Conservation (phyloP, 2,113 vertebrate species). For the Trichechus manatus region DNA sequence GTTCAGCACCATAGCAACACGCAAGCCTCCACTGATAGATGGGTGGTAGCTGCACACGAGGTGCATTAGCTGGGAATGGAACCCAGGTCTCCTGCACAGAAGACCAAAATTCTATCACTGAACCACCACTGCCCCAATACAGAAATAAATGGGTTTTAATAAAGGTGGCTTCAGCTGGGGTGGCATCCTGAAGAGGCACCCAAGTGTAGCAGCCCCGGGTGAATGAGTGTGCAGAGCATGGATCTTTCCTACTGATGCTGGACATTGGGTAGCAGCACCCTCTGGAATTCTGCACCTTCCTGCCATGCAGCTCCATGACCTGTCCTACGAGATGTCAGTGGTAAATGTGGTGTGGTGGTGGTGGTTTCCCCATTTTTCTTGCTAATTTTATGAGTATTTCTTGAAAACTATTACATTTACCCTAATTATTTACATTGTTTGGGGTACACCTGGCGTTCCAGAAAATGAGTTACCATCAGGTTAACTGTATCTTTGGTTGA, state of each 20-base stretch:
- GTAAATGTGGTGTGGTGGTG: rapidly evolving
- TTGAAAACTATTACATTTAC: neutral
- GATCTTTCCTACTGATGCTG: neutral
- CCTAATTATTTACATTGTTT: neutral
- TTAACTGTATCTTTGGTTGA: neutral
- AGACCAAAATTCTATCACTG: neutral
- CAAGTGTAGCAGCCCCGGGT: too few species aligned
- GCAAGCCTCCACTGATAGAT: neutral
- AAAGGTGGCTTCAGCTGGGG: neutral
- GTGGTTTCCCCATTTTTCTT: neutral
- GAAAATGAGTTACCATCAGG: neutral
- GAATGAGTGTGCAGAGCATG: neutral
- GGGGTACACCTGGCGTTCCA: neutral
- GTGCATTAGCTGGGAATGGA: neutral
- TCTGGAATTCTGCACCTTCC: neutral
- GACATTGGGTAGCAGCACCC: neutral
- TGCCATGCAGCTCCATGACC: too few species aligned
- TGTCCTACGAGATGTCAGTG: rapidly evolving
- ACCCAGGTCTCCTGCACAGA: neutral
- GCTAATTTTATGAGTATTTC: neutral
- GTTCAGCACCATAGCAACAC: neutral
- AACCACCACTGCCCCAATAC: neutral
- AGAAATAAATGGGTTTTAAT: neutral
- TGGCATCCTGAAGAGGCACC: neutral
- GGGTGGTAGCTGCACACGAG: neutral